These are phyloP conservation scores for Agonopterix arenella DNA, from an alignment of 2,888 invertebrate genomes.

Conservation along the genomic window DNA sequence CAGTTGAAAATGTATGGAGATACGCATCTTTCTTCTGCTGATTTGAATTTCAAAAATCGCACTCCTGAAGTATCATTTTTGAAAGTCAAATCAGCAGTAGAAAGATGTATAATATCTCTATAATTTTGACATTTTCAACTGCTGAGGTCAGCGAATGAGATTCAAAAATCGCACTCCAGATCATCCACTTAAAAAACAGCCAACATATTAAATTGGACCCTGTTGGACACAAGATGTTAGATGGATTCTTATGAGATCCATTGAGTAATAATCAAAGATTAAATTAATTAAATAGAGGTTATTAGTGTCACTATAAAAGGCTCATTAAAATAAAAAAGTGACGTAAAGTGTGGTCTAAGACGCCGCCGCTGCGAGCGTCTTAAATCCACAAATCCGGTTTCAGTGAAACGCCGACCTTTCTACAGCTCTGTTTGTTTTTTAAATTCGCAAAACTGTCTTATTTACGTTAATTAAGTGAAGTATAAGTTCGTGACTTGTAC, in stretches of 20 bases:
- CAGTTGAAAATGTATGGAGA: too few relatives aligned
- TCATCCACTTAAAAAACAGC: background rate
- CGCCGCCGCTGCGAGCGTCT: constrained; percentile 18
- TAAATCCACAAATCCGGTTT: constrained; percentile 52
- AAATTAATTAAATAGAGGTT: constrained; percentile 18
- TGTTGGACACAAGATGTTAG: background rate
- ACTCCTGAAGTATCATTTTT: too few relatives aligned
- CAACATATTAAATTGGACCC: background rate
- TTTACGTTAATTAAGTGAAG: constrained; percentile 76
- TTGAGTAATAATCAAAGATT: background rate
- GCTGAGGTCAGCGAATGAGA: too few relatives aligned
- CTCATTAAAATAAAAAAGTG: constrained; percentile 64
- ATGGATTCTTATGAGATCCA: background rate
- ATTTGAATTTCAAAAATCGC: too few relatives aligned
- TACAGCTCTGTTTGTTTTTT: constrained; percentile 51
- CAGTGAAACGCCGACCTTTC: constrained; percentile 43
- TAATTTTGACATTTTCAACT: too few relatives aligned
- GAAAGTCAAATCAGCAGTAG: too few relatives aligned
- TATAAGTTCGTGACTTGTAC: constrained; percentile 74
- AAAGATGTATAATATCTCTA: too few relatives aligned
- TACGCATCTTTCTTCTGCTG: too few relatives aligned
- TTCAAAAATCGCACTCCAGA: too few relatives aligned
- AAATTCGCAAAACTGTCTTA: constrained; percentile 67
- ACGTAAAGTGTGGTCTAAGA: constrained; percentile 55
- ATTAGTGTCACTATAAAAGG: constrained; percentile 40